These are phyloP conservation scores for Hyperoplus lanceolatus DNA, from an alignment of 2,797 vertebrate species.

Conservation along the genomic window DNA sequence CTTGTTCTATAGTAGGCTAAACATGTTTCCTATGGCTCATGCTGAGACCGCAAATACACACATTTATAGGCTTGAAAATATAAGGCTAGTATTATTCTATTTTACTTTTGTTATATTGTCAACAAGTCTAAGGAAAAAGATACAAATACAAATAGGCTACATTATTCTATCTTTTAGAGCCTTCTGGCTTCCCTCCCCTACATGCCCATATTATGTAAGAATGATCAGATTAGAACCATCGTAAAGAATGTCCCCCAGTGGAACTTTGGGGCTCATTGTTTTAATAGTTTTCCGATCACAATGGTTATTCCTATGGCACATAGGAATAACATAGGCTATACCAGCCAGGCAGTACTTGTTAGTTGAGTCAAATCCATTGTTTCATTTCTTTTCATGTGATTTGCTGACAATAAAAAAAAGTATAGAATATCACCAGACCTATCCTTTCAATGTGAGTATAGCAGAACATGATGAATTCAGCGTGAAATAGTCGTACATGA, in stretches of 20 bases:
- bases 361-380: neutral
- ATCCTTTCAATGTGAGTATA: conserved; percentile 41
- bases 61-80: conserved; percentile 15
- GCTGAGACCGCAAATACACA: conserved; percentile 25
- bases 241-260: neutral
- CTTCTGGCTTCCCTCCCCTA: neutral
- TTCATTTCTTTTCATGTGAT: conserved; percentile 18
- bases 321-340: neutral
- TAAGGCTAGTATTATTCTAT: conserved; percentile 18
- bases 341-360: neutral
- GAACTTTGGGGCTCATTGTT: neutral
- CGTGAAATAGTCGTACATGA: conserved; percentile 51
- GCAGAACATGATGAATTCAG: conserved; percentile 33
- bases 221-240: no score
- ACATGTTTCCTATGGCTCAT: neutral
- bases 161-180: neutral
- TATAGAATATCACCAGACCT: conserved; percentile 22
- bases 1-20: conserved; percentile 7
- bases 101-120: neutral
- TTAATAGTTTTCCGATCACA: neutral
- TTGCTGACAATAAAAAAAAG: conserved; percentile 35
- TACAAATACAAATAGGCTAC: neutral
- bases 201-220: neutral
- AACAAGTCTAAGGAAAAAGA: conserved; percentile 29
- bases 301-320: neutral